Evolutionary conservation across 2,888 invertebrate genomes (phyloP).

Genomic region (Heliconius ismenius): DNA sequence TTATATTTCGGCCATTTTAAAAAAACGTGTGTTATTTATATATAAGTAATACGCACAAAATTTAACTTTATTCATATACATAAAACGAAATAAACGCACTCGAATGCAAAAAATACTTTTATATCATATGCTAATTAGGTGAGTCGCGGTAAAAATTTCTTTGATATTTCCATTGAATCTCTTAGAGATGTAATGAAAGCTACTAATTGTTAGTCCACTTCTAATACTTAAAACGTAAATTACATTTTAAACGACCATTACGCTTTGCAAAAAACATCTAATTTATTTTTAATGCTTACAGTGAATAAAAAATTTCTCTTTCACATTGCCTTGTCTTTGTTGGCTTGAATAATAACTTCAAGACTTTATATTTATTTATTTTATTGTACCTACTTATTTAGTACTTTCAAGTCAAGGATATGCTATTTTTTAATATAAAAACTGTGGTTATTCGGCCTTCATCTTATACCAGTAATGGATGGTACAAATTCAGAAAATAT

Average conservation of each 20-base stretch:
- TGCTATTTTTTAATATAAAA: not conserved
- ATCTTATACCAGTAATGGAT: not conserved
- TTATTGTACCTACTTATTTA: not conserved
- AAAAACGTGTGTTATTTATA: too few relatives aligned
- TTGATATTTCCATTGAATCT: slow-evolving; percentile 17
- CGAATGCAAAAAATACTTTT: not conserved
- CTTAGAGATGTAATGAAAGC: slow-evolving; percentile 22
- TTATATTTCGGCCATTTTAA: too few relatives aligned
- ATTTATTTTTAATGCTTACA: slow-evolving; percentile 26
- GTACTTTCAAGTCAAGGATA: not conserved
- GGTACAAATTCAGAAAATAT: not conserved
- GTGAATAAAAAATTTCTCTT: slow-evolving; percentile 19
- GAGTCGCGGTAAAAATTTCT: slow-evolving; percentile 10
- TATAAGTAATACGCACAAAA: too few relatives aligned
- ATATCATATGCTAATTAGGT: not conserved
- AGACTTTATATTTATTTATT: not conserved
- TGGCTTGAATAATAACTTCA: not conserved
- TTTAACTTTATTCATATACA: too few relatives aligned
- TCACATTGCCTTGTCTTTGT: slow-evolving; percentile 13
- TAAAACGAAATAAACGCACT: not conserved
- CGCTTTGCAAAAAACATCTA: slow-evolving; percentile 26
- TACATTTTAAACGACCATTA: slow-evolving; percentile 26
- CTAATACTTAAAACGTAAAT: slow-evolving; percentile 21
- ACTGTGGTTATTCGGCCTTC: not conserved
- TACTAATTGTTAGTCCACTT: slow-evolving; percentile 20